phyloP scores from a whole-genome alignment of 2,113 vertebrate genomes.

The Bufo bufo region DNA sequence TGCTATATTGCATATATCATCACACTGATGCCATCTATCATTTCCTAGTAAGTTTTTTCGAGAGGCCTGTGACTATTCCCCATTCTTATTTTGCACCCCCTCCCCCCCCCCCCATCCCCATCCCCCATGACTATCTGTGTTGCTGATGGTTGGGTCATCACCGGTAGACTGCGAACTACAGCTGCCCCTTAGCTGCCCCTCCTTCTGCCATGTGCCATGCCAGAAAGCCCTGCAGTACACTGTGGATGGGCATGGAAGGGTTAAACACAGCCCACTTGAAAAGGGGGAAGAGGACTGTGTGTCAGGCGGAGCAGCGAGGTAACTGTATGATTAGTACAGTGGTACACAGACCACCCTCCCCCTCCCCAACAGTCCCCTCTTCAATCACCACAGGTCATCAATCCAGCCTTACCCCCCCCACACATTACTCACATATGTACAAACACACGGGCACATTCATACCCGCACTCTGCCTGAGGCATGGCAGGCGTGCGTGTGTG shows the following conservation, averaged over 20 bases:
- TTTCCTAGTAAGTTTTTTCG: neutral
- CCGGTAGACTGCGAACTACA: conserved; percentile 36
- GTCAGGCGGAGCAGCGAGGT: conserved; percentile 56
- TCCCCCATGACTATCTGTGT: conserved; percentile 3
- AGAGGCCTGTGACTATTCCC: conserved; percentile 24
- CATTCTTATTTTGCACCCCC: neutral
- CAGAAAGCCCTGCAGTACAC: conserved; percentile 33
- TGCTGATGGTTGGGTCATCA: conserved; percentile 30
- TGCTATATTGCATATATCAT: neutral
- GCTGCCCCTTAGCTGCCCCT: conserved; percentile 28
- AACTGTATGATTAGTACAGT: conserved; percentile 57
- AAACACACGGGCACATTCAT: conserved; percentile 14
- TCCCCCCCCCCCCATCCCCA: too few species aligned
- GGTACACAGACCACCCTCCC: conserved; percentile 56
- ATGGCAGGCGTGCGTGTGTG: conserved; percentile 33
- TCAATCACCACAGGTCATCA: conserved; percentile 58
- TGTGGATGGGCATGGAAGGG: conserved; percentile 18
- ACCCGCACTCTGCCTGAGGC: conserved; percentile 5
- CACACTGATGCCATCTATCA: neutral
- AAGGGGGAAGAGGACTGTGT: conserved; percentile 33
- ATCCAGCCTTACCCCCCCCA: conserved; percentile 51
- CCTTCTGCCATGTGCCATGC: conserved; percentile 35
- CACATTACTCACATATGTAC: conserved; percentile 40
- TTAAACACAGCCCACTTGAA: conserved; percentile 47
- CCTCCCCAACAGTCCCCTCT: conserved; percentile 54